Evolutionary conservation across 2,888 invertebrate species (phyloP).

Genomic region (Orthosia gracilis): DNA sequence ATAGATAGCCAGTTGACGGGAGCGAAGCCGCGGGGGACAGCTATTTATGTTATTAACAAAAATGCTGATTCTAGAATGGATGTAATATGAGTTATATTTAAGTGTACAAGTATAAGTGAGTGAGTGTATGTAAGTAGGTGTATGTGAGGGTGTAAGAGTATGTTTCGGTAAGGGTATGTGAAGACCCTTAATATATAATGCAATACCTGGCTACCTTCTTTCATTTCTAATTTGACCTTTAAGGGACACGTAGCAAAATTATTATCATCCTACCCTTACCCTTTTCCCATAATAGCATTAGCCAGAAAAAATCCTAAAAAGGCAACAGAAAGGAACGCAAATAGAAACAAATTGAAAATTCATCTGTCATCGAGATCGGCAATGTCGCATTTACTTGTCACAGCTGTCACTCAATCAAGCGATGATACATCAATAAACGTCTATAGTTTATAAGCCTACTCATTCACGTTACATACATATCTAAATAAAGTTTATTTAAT

Average conservation of each 20-base stretch:
- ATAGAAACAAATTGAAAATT: conserved; percentile 25
- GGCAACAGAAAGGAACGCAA: not conserved
- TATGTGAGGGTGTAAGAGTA: too few relatives aligned
- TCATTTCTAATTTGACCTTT: not conserved
- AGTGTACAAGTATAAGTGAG: too few relatives aligned
- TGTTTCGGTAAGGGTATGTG: too few relatives aligned
- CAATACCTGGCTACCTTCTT: not conserved
- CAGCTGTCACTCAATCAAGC: conserved; percentile 24
- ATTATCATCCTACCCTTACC: not conserved
- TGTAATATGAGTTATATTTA: too few relatives aligned
- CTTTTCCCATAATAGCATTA: not conserved
- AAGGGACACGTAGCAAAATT: not conserved
- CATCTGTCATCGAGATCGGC: conserved; percentile 5
- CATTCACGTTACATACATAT: not conserved
- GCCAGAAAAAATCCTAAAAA: not conserved
- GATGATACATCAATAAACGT: conserved; percentile 23
- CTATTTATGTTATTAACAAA: too few relatives aligned
- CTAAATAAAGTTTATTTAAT: too few relatives aligned
- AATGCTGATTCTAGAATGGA: too few relatives aligned
- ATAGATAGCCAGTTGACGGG: too few relatives aligned
- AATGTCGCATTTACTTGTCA: conserved; percentile 13
- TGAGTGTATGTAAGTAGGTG: too few relatives aligned
- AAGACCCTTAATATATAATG: too few relatives aligned
- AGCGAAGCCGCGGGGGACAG: too few relatives aligned
- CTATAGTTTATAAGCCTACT: conserved; percentile 21